Evolutionary conservation across 2,113 vertebrate genomes (phyloP).

Genomic region (Microtus pennsylvanicus): DNA sequence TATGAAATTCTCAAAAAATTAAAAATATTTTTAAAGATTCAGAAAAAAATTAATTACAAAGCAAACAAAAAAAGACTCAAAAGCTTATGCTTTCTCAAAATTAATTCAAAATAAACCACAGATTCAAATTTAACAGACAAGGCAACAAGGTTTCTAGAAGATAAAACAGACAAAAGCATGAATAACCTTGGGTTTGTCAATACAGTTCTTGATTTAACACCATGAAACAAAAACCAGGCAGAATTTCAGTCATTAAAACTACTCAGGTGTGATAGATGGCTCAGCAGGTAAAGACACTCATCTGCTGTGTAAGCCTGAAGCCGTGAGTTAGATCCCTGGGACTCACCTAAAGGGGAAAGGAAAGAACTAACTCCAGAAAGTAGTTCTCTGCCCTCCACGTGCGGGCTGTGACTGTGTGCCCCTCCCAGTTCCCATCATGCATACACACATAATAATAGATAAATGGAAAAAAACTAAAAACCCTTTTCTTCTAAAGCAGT

Average conservation of each 20-base stretch:
- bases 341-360: neutral
- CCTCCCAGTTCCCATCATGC: neutral
- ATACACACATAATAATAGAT: neutral
- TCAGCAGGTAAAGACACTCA: neutral
- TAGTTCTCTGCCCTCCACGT: neutral
- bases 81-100: neutral
- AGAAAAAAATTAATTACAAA: neutral
- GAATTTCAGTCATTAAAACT: conserved; percentile 8
- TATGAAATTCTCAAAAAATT: neutral
- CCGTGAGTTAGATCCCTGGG: neutral
- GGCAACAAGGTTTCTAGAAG: too few relatives aligned
- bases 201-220: conserved; percentile 23
- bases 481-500: neutral
- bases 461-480: neutral
- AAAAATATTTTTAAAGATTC: neutral
- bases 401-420: too few relatives aligned
- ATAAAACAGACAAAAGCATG: conserved; percentile 41
- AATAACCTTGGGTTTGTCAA: neutral
- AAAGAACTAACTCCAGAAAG: neutral
- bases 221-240: conserved; percentile 18
- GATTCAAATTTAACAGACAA: conserved; percentile 17
- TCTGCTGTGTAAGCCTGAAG: neutral
- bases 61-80: neutral
- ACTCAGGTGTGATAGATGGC: neutral
- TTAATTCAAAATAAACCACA: conserved; percentile 5